These are phyloP conservation scores for Tricholauxania praeusta DNA, from an alignment of 2,888 invertebrate species.

Conservation along the genomic window DNA sequence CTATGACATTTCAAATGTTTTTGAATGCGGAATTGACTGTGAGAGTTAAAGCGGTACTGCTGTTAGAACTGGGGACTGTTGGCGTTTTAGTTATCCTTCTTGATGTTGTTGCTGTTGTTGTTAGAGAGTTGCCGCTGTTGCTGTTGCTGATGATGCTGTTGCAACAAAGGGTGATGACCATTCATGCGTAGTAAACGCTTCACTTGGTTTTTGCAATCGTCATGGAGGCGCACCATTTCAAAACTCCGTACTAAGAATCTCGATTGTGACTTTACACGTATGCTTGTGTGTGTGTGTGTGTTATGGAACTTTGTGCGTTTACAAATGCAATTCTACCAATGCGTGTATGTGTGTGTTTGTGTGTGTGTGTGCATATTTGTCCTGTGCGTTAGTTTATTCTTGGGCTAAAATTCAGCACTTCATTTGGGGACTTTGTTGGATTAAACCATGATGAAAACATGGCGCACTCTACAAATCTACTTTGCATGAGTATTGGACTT, in stretches of 20 bases:
- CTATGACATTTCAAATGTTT: conserved; percentile 35
- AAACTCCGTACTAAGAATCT: not conserved
- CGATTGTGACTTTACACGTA: no score
- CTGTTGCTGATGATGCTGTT: conserved; percentile 17
- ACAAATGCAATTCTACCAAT: conserved; percentile 7
- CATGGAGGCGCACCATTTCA: conserved; percentile 26
- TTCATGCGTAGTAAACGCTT: conserved; percentile 34
- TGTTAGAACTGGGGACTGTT: not conserved
- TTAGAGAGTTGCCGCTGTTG: not conserved
- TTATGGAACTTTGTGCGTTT: conserved; percentile 2
- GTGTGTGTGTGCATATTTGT: conserved; percentile 6
- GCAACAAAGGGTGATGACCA: conserved; percentile 29
- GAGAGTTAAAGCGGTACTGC: not conserved
- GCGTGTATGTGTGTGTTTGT: conserved; percentile 10
- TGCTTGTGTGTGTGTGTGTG: not conserved
- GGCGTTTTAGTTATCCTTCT: not conserved
- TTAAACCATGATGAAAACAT: conserved; percentile 3
- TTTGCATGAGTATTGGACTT: not conserved
- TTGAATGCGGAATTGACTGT: conserved; percentile 9
- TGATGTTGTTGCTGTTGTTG: conserved; percentile 24
- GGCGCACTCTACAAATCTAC: no score
- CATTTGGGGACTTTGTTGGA: conserved; percentile 38
- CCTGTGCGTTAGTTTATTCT: conserved; percentile 21
- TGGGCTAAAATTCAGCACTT: conserved; percentile 30
- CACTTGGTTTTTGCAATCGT: conserved; percentile 29